A percentile compares a stretch with the other conserved stretches of the same genome.
Conservation (phyloP, 2,888 invertebrate species). For the Phengaris alcon region DNA sequence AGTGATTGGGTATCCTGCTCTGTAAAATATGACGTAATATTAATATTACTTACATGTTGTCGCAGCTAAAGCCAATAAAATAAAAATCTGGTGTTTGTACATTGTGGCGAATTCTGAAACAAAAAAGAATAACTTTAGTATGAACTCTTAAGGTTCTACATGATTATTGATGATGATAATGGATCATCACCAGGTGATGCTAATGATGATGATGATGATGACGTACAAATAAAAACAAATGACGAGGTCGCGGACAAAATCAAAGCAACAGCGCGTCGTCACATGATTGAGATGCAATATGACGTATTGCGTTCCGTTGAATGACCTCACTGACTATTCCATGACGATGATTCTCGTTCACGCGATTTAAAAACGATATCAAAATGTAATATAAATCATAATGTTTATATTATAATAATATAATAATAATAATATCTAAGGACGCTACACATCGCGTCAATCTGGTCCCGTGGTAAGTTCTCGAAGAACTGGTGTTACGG, state of each 20-base stretch:
- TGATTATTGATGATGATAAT: neutral
- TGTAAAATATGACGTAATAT: neutral
- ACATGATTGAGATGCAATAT: slow-evolving; percentile 35
- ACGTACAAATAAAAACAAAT: slow-evolving; percentile 29
- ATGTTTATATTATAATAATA: too few relatives aligned
- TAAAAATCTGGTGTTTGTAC: slow-evolving; percentile 26
- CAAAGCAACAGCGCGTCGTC: slow-evolving; percentile 31
- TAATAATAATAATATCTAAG: too few relatives aligned
- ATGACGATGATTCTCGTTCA: slow-evolving; percentile 27
- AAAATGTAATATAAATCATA: neutral
- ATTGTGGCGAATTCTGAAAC: slow-evolving; percentile 46
- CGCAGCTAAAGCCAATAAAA: slow-evolving; percentile 40
- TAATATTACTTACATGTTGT: slow-evolving; percentile 47
- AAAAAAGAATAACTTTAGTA: slow-evolving; percentile 35
- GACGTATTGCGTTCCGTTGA: slow-evolving; percentile 41
- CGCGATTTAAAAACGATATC: neutral
- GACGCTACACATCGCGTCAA: too few relatives aligned
- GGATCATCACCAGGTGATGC: neutral
- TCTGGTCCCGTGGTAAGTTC: too few relatives aligned
- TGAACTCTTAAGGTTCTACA: slow-evolving; percentile 13
- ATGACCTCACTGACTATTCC: slow-evolving; percentile 44
- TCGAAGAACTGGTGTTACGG: too few relatives aligned
- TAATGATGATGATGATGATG: neutral
- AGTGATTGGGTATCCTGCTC: too few relatives aligned
- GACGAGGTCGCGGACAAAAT: slow-evolving; percentile 33